phyloP scores from a whole-genome alignment of 2,797 vertebrate genomes.

The Xenentodon cancila region DNA sequence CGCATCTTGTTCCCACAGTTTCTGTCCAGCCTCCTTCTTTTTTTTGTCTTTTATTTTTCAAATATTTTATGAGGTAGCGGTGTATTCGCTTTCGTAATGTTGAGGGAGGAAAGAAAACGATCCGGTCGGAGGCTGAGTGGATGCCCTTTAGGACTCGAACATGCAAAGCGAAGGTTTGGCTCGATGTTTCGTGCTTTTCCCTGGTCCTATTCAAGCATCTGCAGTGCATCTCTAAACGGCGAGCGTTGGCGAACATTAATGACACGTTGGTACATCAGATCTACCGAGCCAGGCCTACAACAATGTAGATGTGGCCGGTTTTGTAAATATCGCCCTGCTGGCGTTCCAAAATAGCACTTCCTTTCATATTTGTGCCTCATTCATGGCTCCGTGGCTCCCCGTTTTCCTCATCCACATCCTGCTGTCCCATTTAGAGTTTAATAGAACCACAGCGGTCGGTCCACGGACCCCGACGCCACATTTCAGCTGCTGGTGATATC shows the following conservation, averaged over 20 bases:
- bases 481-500: slow-evolving; percentile 74
- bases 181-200: slow-evolving; percentile 31
- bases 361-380: slow-evolving; percentile 21
- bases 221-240: slow-evolving; percentile 45
- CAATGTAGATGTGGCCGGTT: slow-evolving; percentile 60
- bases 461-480: slow-evolving; percentile 63
- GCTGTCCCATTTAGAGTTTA: background rate
- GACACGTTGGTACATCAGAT: slow-evolving; percentile 60
- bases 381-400: slow-evolving; percentile 17
- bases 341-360: slow-evolving; percentile 48
- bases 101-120: slow-evolving; percentile 19
- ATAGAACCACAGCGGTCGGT: slow-evolving; percentile 49
- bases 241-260: slow-evolving; percentile 38
- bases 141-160: slow-evolving; percentile 49
- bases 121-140: slow-evolving; percentile 39
- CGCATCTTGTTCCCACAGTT: slow-evolving; percentile 54
- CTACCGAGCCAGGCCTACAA: slow-evolving; percentile 59
- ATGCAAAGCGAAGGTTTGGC: slow-evolving; percentile 33
- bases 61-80: background rate
- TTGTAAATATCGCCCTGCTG: slow-evolving; percentile 7
- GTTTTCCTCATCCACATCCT: slow-evolving; percentile 35
- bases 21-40: slow-evolving; percentile 15
- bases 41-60: too few species aligned
- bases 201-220: slow-evolving; percentile 33
- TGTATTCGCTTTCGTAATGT: slow-evolving; percentile 41